These are phyloP conservation scores for Zophobas morio DNA, from an alignment of 1,140 invertebrate species.

Conservation along the genomic window DNA sequence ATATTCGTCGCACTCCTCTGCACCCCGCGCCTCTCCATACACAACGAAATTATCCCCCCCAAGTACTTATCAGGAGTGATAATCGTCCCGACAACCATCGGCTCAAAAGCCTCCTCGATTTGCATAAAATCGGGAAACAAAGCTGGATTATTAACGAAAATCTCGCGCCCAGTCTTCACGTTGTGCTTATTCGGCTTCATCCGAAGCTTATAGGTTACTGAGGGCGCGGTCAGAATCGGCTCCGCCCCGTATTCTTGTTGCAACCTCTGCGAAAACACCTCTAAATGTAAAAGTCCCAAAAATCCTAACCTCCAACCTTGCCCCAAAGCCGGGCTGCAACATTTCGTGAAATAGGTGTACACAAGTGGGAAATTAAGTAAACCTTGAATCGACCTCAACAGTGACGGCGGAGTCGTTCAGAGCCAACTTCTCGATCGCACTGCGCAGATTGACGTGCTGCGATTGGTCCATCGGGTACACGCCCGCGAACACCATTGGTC, in stretches of 20 bases:
- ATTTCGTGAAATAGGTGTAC: not conserved
- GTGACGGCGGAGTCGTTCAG: conserved; percentile 96
- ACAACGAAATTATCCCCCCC: conserved; percentile 80
- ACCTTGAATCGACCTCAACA: conserved; percentile 86
- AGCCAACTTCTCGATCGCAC: conserved; percentile 90
- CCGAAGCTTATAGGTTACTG: conserved; percentile 94
- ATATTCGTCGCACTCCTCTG: conserved; percentile 84
- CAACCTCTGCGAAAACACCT: conserved; percentile 94
- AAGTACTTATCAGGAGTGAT: conserved; percentile 87
- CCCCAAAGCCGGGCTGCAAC: conserved; percentile 90
- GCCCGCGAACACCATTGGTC: conserved; percentile 96
- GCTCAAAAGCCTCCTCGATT: conserved; percentile 87
- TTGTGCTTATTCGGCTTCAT: conserved; percentile 73
- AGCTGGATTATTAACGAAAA: conserved; percentile 87
- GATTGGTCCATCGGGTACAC: conserved; percentile 94
- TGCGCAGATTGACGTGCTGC: conserved; percentile 80
- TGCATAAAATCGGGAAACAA: conserved; percentile 80
- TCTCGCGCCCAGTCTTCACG: conserved; percentile 77
- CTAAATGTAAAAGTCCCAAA: conserved; percentile 94
- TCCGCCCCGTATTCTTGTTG: conserved; percentile 94
- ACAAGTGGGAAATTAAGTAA: conserved; percentile 34
- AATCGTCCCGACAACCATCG: conserved; percentile 90
- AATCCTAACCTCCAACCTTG: conserved; percentile 96
- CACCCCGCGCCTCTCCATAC: conserved; percentile 84
- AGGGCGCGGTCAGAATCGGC: conserved; percentile 93